A percentile compares a stretch with the other conserved stretches of the same genome.
These are phyloP conservation scores for Psophia crepitans DNA, from an alignment of 2,113 vertebrate genomes.

Conservation along the genomic window DNA sequence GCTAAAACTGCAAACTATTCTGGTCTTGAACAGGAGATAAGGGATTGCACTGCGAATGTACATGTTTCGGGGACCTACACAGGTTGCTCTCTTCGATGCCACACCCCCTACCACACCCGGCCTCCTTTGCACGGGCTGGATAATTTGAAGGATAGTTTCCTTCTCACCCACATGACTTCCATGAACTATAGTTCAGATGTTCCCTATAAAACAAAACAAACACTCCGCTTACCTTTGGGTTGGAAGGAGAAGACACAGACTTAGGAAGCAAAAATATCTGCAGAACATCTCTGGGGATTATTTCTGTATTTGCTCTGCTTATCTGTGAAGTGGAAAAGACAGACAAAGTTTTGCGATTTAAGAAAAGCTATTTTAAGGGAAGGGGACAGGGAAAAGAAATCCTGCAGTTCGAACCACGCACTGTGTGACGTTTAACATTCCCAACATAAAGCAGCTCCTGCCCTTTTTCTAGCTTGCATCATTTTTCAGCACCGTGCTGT, in stretches of 20 bases:
- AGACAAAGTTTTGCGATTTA: background rate
- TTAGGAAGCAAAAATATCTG: constrained; percentile 11
- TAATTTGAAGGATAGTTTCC: background rate
- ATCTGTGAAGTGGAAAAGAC: constrained; percentile 43
- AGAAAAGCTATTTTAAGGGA: background rate
- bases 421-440: background rate
- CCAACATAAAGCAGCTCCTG: rapidly evolving
- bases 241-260: constrained; percentile 61
- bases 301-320: background rate
- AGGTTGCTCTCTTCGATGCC: background rate
- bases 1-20: background rate
- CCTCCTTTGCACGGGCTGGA: background rate
- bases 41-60: background rate
- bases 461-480: background rate
- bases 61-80: background rate
- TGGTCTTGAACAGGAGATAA: background rate
- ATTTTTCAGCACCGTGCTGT: background rate
- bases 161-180: background rate
- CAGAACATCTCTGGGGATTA: constrained; percentile 53
- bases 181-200: background rate
- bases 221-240: constrained; percentile 42
- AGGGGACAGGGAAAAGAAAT: background rate
- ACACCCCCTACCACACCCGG: background rate
- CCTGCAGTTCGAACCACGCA: background rate
- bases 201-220: background rate